Percentiles rank a stretch among this genome's conserved stretches.
phyloP scores from a whole-genome alignment of 2,113 vertebrate species.

The Penelope pileata region DNA sequence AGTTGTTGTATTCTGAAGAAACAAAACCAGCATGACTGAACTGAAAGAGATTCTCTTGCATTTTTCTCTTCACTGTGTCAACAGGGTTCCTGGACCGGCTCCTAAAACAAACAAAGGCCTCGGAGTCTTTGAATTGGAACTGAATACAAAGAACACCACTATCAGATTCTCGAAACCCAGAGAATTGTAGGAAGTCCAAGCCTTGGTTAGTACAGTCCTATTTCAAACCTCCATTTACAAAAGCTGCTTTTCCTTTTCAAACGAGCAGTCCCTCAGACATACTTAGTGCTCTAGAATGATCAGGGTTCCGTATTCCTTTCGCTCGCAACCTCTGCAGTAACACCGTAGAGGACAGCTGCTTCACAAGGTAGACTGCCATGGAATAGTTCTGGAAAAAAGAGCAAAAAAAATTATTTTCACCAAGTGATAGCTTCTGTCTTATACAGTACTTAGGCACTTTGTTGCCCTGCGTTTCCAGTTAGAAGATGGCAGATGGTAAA shows the following conservation, averaged over 20 bases:
- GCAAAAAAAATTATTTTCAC: neutral
- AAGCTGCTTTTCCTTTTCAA: neutral
- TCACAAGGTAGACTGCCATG: conserved; percentile 98
- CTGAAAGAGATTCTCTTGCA: conserved; percentile 40
- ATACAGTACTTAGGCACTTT: neutral
- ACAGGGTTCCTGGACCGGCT: conserved; percentile 56
- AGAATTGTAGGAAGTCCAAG: conserved; percentile 48
- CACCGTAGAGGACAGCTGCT: conserved; percentile 95
- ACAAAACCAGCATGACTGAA: conserved; percentile 42
- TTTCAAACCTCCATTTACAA: neutral
- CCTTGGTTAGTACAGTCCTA: neutral
- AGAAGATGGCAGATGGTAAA: neutral
- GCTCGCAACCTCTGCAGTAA: conserved; percentile 94
- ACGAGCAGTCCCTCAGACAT: conserved; percentile 63
- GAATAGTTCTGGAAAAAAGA: conserved; percentile 89
- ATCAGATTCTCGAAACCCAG: conserved; percentile 40
- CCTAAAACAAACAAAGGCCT: conserved; percentile 58
- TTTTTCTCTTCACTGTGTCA: conserved; percentile 54
- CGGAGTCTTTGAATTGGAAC: conserved; percentile 28
- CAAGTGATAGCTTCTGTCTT: neutral
- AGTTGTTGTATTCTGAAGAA: neutral
- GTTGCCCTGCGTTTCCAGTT: neutral
- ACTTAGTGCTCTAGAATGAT: conserved; percentile 99
- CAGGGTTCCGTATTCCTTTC: conserved; percentile 98
- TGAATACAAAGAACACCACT: conserved; percentile 58